Percentiles rank a stretch among this genome's conserved stretches.
phyloP scores from a whole-genome alignment of 2,888 invertebrate genomes.

The Anorthoa munda region DNA sequence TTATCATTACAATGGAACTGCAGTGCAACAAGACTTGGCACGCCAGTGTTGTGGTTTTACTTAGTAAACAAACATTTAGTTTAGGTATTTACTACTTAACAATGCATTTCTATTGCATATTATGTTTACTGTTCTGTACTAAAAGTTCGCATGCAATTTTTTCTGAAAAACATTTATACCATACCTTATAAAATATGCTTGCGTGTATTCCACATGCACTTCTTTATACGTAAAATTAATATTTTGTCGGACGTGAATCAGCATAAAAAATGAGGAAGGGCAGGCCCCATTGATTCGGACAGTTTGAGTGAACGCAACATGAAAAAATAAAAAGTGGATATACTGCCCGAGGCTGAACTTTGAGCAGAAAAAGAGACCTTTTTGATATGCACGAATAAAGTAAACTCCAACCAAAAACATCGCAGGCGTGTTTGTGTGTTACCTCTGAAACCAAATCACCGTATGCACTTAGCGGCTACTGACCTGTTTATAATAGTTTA shows the following conservation, averaged over 20 bases:
- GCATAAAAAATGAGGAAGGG: slow-evolving; percentile 43
- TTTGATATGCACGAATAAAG: slow-evolving; percentile 20
- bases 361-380: slow-evolving; percentile 2
- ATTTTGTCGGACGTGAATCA: slow-evolving; percentile 27
- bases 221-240: slow-evolving; percentile 8
- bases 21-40: slow-evolving; percentile 27
- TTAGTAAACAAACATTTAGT: slow-evolving; percentile 34
- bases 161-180: background rate
- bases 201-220: background rate
- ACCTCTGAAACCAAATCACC: slow-evolving; percentile 16
- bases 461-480: slow-evolving; percentile 19
- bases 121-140: background rate
- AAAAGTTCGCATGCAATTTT: background rate
- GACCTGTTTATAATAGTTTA: slow-evolving; percentile 39
- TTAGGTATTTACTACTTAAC: slow-evolving; percentile 6
- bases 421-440: background rate
- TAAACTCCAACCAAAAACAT: background rate
- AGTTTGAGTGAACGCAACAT: slow-evolving; percentile 32
- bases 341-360: slow-evolving; percentile 15
- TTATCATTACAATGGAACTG: slow-evolving; percentile 58
- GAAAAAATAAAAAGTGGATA: slow-evolving; percentile 43
- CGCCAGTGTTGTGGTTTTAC: slow-evolving; percentile 15
- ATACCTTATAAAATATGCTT: background rate
- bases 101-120: background rate
- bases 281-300: slow-evolving; percentile 41